These are phyloP conservation scores for Dicyrtomina minuta DNA, from an alignment of 2,888 invertebrate genomes.

Conservation along the genomic window DNA sequence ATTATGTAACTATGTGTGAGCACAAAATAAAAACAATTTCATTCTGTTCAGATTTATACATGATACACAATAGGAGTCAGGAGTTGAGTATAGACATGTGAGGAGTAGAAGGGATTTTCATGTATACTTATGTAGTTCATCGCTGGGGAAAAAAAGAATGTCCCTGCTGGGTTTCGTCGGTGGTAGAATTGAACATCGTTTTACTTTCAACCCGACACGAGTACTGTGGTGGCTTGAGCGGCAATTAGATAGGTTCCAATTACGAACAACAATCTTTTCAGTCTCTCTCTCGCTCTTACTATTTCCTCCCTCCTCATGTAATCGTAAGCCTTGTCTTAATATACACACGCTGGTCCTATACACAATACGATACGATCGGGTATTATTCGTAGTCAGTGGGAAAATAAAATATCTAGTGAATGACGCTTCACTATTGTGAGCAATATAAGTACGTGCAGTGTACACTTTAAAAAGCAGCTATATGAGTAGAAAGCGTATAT, in stretches of 20 bases:
- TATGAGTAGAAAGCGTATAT: too few relatives aligned
- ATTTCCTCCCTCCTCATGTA: too few relatives aligned
- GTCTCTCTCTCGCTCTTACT: not conserved
- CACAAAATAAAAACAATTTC: constrained; percentile 22
- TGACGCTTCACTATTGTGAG: too few relatives aligned
- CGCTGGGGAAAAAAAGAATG: constrained; percentile 42
- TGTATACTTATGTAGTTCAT: too few relatives aligned
- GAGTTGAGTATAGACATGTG: constrained; percentile 12
- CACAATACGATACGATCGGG: too few relatives aligned
- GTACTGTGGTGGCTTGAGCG: constrained; percentile 33
- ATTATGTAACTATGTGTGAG: too few relatives aligned
- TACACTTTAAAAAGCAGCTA: too few relatives aligned
- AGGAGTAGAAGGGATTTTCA: constrained; percentile 38
- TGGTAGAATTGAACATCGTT: constrained; percentile 47
- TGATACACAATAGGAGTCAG: not conserved
- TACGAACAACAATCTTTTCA: constrained; percentile 14
- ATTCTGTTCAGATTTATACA: constrained; percentile 11
- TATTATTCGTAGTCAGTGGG: too few relatives aligned
- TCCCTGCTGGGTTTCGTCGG: constrained; percentile 42
- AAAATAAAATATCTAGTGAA: too few relatives aligned
- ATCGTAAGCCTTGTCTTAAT: too few relatives aligned
- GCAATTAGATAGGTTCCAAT: constrained; percentile 43
- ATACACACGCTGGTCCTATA: too few relatives aligned
- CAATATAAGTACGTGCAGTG: too few relatives aligned
- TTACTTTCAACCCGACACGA: constrained; percentile 45